Evolutionary conservation across 2,113 vertebrate genomes (phyloP), one percentile per base, ranked within the genome.

Genomic region (Sarotherodon lohbergeri): DNA sequence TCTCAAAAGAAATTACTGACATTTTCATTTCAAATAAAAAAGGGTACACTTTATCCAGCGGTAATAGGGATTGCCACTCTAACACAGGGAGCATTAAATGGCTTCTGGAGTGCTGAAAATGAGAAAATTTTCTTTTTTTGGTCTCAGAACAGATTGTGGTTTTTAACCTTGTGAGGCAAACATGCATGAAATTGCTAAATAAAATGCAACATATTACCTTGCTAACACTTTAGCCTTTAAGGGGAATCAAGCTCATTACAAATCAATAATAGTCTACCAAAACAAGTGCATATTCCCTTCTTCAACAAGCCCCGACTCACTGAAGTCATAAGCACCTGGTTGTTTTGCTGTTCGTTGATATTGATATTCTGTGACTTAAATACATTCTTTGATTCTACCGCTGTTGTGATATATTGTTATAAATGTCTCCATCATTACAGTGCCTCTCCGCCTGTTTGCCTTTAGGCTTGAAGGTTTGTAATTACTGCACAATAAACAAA

Each of bases 21-120:
- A 96, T 97, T 97, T 97, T 97, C 96, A 96, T 96, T 97, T 97
- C 95, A 96, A 97, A 97, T 96, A 96, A 96, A 97, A 97, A 97
- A 97, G 95, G 96, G 95, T 96, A 95, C 97, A 97, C 96, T 97
- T 97, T 96, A 97, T 96, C 96, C 95, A 96, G 96, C 92, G 88
- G 96, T 96, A 96, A 96, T 96, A 95, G 93, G 95, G 96, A 97
- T 96, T 95, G 96, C 93, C 92, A 93, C 93, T 95, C 93, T 93
- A 90, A 93, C 94, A 94, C 85, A 90, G 92, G 90, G 91, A 93
- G 89, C 94, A 95, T 93, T 95, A 94, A 93, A 95, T 95, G 93
- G 94, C 93, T 94, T 94, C 94, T 96, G 92, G 94, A 96, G 94
- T 94, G 94, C 91, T 94, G 91, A 91, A 95, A 95, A 96, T 95